These are phyloP conservation scores for Hemichromis elongatus DNA, from an alignment of 2,113 vertebrate species.

Conservation along the genomic window DNA sequence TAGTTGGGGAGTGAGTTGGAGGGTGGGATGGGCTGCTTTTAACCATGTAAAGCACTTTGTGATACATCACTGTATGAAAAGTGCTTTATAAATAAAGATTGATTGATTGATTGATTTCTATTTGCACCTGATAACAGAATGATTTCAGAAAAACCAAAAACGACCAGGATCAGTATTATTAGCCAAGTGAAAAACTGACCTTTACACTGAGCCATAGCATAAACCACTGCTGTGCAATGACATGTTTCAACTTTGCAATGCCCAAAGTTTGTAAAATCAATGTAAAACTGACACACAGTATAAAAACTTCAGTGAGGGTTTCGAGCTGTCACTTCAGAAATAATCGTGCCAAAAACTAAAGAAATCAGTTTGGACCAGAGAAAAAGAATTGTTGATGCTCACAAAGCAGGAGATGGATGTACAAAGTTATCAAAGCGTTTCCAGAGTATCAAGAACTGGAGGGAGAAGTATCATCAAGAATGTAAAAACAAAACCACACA, in stretches of 20 bases:
- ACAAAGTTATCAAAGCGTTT: background rate
- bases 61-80: no score
- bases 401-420: background rate
- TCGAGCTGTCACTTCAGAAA: background rate
- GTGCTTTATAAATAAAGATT: no score
- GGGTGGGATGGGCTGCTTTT: no score
- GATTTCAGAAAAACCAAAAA: no score
- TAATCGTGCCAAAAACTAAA: background rate
- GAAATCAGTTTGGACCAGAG: background rate
- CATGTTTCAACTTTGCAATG: background rate
- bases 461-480: background rate
- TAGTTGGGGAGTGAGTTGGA: no score
- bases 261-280: background rate
- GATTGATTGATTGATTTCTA: no score
- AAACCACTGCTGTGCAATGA: background rate
- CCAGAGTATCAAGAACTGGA: background rate
- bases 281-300: background rate
- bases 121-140: no score
- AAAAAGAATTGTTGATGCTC: background rate
- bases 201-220: background rate
- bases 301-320: fast-evolving
- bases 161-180: no score
- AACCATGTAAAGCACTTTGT: no score
- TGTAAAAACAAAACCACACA: background rate
- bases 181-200: background rate